Percentiles rank a stretch among this genome's conserved stretches.
phyloP scores from a whole-genome alignment of 2,888 invertebrate genomes.

The Mongoloraphidia duomilia region DNA sequence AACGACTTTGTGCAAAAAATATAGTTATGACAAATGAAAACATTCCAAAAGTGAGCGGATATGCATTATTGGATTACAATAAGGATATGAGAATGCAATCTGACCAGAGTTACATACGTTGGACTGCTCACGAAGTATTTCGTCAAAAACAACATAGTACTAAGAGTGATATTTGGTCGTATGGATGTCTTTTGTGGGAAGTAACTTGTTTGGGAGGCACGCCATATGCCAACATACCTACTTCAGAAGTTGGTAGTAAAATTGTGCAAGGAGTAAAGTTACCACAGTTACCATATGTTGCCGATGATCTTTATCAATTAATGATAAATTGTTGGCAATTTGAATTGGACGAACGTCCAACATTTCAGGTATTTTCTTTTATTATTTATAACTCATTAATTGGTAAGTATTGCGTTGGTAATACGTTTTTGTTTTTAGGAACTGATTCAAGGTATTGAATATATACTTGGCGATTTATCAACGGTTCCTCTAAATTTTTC shows the following conservation, averaged over 20 bases:
- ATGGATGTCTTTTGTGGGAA: conserved; percentile 72
- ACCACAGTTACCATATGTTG: conserved; percentile 57
- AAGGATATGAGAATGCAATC: conserved; percentile 33
- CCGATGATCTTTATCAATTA: conserved; percentile 66
- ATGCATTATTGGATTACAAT: conserved; percentile 56
- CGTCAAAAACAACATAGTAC: conserved; percentile 50
- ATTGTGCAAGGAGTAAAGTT: conserved; percentile 56
- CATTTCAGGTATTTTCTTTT: conserved; percentile 42
- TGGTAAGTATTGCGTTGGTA: no score
- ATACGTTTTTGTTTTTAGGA: conserved; percentile 15
- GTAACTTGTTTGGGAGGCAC: conserved; percentile 63
- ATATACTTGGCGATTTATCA: background rate
- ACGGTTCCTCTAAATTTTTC: conserved; percentile 20
- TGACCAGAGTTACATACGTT: conserved; percentile 59
- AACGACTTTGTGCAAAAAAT: conserved; percentile 56
- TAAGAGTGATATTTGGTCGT: conserved; percentile 73
- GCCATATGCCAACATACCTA: conserved; percentile 54
- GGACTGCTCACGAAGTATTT: conserved; percentile 68
- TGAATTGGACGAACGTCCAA: conserved; percentile 65
- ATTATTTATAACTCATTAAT: conserved; percentile 14
- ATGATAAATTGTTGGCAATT: conserved; percentile 75
- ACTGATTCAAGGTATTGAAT: background rate
- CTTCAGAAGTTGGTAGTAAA: conserved; percentile 50
- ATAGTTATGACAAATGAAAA: conserved; percentile 49
- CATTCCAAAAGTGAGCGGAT: conserved; percentile 57